Base-by-base conservation (phyloP, 2,888 invertebrate genomes). In the Acronicta aceris region DNA sequence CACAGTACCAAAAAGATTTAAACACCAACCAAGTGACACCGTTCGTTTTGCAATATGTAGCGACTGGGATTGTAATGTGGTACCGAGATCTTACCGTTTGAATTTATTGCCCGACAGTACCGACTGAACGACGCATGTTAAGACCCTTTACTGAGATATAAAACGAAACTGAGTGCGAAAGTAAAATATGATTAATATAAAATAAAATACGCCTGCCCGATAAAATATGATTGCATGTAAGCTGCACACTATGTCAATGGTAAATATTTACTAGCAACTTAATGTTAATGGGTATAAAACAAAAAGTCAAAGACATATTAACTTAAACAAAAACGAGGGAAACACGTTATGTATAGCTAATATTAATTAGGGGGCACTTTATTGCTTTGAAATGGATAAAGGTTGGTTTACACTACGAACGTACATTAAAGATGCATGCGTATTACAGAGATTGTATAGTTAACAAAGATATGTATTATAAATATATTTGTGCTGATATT, bases 21-120 rank as follows among this genome's bases (percentile, higher is more conserved):
- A 82, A 71, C 76, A 70, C 79, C 79, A 81, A 84, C 85, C 83
- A 81, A 84, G 81, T 78, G 74, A 84, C 79, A 78, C 79, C 62
- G 69, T 71, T 81, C 81, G 83, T 85, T 84, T 83, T 81, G 79
- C 81, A 84, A 81, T 81, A 77, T 78, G 76, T 82, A 84, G 82
- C 81, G 79, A 75, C 71, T 81, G 62, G 76, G 75, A 84, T 84
- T 81, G 83, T 78, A 82, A 81, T 86, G 83, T 81, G 73, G 81
- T 80, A 82, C 81, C 81, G 79, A 82, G 81, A 81, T 86, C 87
- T 85, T 79, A 84, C 83, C 73, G 72, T 78, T 78, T 75, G 75
- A 78, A 85, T 81, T 74, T 71, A 68, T 76, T 75, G 59, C 78
- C 30, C 59, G 60, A 66, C 59, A 63, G 71, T 52, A 58, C 68